Evolutionary conservation across 2,113 vertebrate genomes (phyloP), one percentile per base, ranked within the genome.

Genomic region (Dicerorhinus sumatrensis): DNA sequence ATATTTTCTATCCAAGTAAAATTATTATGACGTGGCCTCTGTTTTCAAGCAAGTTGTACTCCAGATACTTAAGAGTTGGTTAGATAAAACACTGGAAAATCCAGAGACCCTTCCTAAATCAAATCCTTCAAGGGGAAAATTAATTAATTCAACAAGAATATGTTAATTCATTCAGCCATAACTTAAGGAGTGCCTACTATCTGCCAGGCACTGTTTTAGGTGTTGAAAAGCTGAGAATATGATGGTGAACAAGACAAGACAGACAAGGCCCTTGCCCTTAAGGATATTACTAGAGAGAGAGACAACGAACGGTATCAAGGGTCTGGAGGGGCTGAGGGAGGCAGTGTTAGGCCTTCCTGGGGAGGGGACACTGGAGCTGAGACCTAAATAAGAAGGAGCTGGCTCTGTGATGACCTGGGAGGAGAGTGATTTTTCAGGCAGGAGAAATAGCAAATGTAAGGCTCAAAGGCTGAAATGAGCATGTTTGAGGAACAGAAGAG

Each of bases 11-110:
- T 33, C 62, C 63, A 87, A 83, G 25, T 91, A 77, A 84, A 93
- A 70, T 89, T 79, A 87, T 62, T 82, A 82, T 46, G 33, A 39
- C 77, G 54, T 3, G 21, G 58, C 27, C 36, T 96, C 91, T 90
- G 36, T 85, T 94, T 96, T 91, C 51, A 82, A 94, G 60, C 89
- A 95, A 29, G 56, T 36, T 89, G 23, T 76, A 62, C 36, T 63
- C n/a, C 62, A 86, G 56, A 69, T 86, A 56, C 33, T 81, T 86
- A 92, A 83, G 25, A 82, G 13, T 63, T 84, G 70, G 14, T 70
- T 94, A 92, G 18, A 75, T 81, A 80, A 89, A 54, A 77, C 54
- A 46, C 42, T 58, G 46, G 39, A 39, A 96, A 86, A 46, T 58
- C 39, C 42, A 89, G 80, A 95, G 27, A 21, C 31, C 33, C 54